These are phyloP conservation scores for Ctenochaetus hawaiiensis DNA, from an alignment of 2,797 vertebrate species.

Conservation along the genomic window DNA sequence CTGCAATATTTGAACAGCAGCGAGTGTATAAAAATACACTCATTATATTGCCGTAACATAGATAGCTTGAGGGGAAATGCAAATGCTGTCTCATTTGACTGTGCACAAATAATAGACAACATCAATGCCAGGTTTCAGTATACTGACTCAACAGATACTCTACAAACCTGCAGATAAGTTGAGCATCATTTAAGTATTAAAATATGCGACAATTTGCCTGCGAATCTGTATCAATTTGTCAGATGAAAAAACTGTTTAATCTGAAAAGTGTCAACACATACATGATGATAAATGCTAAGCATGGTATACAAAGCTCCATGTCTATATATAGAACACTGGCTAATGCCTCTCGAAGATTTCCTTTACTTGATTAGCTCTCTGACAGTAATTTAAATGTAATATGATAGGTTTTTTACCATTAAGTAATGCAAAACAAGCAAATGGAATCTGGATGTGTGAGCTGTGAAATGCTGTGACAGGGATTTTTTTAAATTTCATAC, in stretches of 20 bases:
- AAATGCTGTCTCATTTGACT: conserved; percentile 58
- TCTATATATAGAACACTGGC: background rate
- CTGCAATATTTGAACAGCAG: conserved; percentile 47
- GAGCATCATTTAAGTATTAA: background rate
- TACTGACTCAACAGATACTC: conserved; percentile 36
- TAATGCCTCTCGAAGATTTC: background rate
- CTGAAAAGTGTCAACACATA: background rate
- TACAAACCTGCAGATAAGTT: conserved; percentile 24
- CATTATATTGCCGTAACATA: conserved; percentile 25
- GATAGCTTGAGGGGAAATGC: conserved; percentile 62
- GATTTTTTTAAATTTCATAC: background rate
- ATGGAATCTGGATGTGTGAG: background rate
- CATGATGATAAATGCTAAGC: background rate
- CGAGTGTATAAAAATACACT: conserved; percentile 47
- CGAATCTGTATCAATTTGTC: too few species aligned
- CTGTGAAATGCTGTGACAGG: background rate
- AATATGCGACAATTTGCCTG: too few species aligned
- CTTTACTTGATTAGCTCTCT: background rate
- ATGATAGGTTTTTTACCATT: background rate
- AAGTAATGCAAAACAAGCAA: background rate
- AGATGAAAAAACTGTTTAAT: background rate
- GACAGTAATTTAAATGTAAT: background rate
- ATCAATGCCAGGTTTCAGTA: conserved; percentile 35
- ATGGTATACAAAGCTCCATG: background rate
- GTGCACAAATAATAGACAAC: conserved; percentile 50